Evolutionary conservation across 2,888 invertebrate genomes (phyloP), one percentile per base, ranked within the genome.

Genomic region (Erebia ligea): DNA sequence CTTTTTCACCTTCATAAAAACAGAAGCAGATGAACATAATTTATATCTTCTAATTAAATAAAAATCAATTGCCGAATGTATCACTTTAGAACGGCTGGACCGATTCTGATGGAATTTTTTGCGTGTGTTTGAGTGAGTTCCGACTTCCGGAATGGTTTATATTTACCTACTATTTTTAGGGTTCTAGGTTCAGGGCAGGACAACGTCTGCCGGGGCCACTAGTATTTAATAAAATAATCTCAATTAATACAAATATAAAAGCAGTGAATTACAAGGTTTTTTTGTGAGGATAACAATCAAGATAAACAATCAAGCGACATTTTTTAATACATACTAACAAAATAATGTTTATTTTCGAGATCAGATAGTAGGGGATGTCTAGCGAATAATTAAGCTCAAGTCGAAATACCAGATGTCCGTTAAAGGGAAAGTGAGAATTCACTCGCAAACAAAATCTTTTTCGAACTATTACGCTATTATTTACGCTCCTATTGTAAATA

Each of bases 361-460:
- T 83, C 71, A 50, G 19, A 9, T 77, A 75, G 85, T 86, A 81
- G 63, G 62, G 72, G 67, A 70, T 72, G 76, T 82, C 78, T 79
- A 81, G 77, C 77, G 79, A 81, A 82, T 82, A 84, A 84, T 85
- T 82, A 84, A 81, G 82, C 80, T 78, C 80, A 78, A 77, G 79
- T 80, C 73, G 63, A 76, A 74, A 74, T 80, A 82, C 82, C 83
- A 80, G 81, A 76, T 80, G 82, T 78, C 78, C 76, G 81, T 82
- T 82, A 80, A 78, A 81, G 83, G 83, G 87, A 89, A 88, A 88
- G 89, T 88, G 85, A 86, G 82, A 85, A 84, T 84, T 81, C 80
- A 82, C 82, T 81, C 79, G 79, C 79, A 79, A 45, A 62, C 73
- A 71, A 67, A 72, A 56, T 50, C 48, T 71, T 75, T 73, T 75